Conservation (phyloP, 2,113 vertebrate genomes). For the Gobio gobio region DNA sequence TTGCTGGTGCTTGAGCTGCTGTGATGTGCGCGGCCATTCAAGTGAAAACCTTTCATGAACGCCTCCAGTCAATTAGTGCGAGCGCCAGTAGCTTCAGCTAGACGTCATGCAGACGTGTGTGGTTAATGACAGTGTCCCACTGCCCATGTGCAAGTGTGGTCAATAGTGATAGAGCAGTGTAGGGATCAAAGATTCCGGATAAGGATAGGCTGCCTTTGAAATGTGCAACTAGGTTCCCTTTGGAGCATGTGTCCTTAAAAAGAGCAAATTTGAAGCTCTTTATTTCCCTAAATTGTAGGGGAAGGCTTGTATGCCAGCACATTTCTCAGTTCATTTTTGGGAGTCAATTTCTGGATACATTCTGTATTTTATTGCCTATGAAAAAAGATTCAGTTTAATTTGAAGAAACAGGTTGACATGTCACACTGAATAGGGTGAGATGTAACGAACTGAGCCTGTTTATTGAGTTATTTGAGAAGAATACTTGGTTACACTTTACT, state of each 20-base stretch:
- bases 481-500: background rate
- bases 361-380: background rate
- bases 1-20: constrained; percentile 21
- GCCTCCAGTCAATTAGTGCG: constrained; percentile 48
- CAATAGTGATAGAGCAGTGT: background rate
- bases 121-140: constrained; percentile 50
- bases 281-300: background rate
- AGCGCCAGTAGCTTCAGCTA: constrained; percentile 32
- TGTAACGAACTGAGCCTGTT: background rate
- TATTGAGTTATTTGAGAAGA: background rate
- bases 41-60: constrained; percentile 25
- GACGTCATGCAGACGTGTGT: constrained; percentile 39
- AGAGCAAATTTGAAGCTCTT: background rate
- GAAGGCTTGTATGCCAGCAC: background rate
- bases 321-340: background rate
- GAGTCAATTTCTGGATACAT: background rate
- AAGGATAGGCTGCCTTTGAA: background rate
- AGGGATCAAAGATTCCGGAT: background rate
- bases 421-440: background rate
- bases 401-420: background rate
- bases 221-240: background rate
- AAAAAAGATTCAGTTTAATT: background rate
- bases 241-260: background rate
- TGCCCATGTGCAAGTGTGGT: constrained; percentile 51
- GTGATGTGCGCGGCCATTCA: constrained; percentile 33